Evolutionary conservation across 23 tunicate species (phyloP).

Genomic region (Halocynthia roretzi): DNA sequence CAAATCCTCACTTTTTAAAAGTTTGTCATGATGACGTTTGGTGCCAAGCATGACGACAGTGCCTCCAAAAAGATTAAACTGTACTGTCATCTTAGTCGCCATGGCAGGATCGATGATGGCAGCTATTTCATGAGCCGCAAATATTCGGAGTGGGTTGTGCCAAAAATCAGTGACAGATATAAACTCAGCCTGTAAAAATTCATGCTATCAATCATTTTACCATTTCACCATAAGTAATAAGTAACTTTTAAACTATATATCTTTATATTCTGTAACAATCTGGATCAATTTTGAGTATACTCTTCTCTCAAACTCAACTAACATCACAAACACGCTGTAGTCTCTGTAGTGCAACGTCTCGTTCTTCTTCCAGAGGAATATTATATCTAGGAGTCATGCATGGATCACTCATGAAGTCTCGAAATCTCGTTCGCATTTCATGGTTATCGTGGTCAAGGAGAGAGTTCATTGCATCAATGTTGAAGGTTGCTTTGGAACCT

Average conservation of each 20-base stretch:
- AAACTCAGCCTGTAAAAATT: conserved; percentile 41
- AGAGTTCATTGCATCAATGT: conserved; percentile 61
- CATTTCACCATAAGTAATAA: too few relatives aligned
- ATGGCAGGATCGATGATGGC: conserved; percentile 96
- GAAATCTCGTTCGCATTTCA: conserved; percentile 67
- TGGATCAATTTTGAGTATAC: not conserved
- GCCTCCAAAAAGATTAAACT: conserved; percentile 93
- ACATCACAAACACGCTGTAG: conserved; percentile 88
- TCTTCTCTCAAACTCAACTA: not conserved
- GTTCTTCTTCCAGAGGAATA: conserved; percentile 75
- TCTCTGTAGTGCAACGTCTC: conserved; percentile 78
- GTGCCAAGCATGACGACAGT: conserved; percentile 88
- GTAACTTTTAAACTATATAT: not conserved
- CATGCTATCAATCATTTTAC: not conserved
- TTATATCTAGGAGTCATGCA: conserved; percentile 76
- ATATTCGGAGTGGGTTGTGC: conserved; percentile 87
- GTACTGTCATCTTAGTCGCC: conserved; percentile 98
- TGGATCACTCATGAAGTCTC: conserved; percentile 76
- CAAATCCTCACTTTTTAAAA: conserved; percentile 43
- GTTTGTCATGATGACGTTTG: conserved; percentile 72
- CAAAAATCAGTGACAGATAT: conserved; percentile 92
- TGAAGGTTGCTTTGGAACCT: conserved; percentile 24
- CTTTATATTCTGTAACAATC: not conserved
- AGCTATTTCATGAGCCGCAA: conserved; percentile 94
- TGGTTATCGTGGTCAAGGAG: conserved; percentile 91